phyloP scores from a whole-genome alignment of 2,888 invertebrate genomes.

The Trichopoda pennipes region DNA sequence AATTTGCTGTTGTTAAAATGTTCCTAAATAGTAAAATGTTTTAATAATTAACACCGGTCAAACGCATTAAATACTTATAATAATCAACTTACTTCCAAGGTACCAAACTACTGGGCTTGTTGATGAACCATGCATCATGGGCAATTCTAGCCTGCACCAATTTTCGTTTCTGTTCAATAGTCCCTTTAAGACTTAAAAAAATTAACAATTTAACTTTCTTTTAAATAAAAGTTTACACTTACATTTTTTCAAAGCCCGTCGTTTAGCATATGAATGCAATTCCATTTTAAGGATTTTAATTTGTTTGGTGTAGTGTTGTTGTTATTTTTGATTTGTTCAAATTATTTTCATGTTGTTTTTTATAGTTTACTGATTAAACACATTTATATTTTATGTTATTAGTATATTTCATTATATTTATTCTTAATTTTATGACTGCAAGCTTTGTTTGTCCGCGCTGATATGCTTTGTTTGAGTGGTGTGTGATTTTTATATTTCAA shows the following conservation, averaged over 20 bases:
- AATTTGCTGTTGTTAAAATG: slow-evolving; percentile 74
- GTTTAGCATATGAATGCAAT: slow-evolving; percentile 78
- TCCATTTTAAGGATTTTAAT: slow-evolving; percentile 72
- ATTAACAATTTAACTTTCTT: neutral
- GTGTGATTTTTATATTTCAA: slow-evolving; percentile 40
- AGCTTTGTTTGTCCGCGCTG: slow-evolving; percentile 27
- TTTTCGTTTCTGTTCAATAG: slow-evolving; percentile 77
- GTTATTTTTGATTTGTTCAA: slow-evolving; percentile 1
- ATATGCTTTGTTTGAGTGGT: slow-evolving; percentile 28
- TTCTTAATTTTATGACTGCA: neutral
- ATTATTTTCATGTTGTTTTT: slow-evolving; percentile 25
- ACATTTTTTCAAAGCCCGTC: slow-evolving; percentile 76
- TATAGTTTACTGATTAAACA: slow-evolving; percentile 15
- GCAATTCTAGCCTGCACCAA: slow-evolving; percentile 77
- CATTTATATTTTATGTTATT: slow-evolving; percentile 1
- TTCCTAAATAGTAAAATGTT: slow-evolving; percentile 69
- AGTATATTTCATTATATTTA: neutral
- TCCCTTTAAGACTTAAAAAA: slow-evolving; percentile 72
- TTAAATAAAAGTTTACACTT: slow-evolving; percentile 64
- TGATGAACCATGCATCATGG: slow-evolving; percentile 75
- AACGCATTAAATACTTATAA: neutral
- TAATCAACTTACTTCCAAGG: slow-evolving; percentile 77
- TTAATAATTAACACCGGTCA: neutral
- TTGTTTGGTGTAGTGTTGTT: neutral
- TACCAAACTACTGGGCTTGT: slow-evolving; percentile 73